A percentile compares a stretch with the other conserved stretches of the same genome.
These are phyloP conservation scores for Macaca mulatta DNA, from an alignment of 2,113 vertebrate species.

Conservation along the genomic window DNA sequence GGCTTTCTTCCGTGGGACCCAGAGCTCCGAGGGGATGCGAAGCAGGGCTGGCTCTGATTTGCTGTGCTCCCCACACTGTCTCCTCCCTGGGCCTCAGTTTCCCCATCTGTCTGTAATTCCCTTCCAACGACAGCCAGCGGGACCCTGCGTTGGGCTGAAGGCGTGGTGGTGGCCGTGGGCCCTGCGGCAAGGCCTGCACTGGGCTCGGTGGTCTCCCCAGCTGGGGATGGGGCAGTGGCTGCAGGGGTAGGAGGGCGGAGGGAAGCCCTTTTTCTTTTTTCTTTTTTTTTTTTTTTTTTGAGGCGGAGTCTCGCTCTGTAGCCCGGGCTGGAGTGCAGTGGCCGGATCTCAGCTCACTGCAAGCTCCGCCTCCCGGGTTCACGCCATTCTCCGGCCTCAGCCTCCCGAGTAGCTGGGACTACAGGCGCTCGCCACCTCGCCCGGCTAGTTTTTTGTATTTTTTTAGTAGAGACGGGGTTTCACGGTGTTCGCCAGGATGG, in stretches of 20 bases:
- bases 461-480: no score
- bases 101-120: neutral
- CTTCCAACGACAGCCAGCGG: neutral
- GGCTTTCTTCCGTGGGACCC: neutral
- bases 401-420: no score
- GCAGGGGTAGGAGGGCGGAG: neutral
- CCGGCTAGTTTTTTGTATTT: no score
- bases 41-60: neutral
- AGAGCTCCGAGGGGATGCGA: neutral
- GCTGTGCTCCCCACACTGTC: neutral
- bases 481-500: no score
- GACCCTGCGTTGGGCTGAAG: neutral
- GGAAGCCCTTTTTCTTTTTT: neutral
- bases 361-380: no score
- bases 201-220: neutral
- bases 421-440: no score
- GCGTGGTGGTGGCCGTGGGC: neutral
- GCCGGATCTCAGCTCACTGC: no score
- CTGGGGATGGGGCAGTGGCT: fast-evolving
- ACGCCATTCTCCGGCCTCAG: no score
- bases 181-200: fast-evolving
- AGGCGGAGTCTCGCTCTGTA: no score
- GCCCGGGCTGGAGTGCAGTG: no score
- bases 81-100: neutral
- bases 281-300: no score